These are phyloP conservation scores for Malachius bipustulatus DNA, from an alignment of 2,888 invertebrate genomes.

Conservation along the genomic window DNA sequence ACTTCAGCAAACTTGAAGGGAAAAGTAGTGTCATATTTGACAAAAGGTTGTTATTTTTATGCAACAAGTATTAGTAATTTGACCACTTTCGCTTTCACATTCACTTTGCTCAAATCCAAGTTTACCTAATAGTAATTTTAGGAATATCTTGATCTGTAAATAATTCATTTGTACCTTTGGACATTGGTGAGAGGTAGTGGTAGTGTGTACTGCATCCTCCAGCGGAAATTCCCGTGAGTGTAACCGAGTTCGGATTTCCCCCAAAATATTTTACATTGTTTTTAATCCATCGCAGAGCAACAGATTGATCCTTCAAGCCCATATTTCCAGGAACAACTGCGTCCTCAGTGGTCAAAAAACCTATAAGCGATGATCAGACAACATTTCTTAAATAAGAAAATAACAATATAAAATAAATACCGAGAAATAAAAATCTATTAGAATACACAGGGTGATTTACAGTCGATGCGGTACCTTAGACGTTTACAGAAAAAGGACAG, in stretches of 20 bases:
- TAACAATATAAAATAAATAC: no score
- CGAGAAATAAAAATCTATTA: constrained; percentile 5
- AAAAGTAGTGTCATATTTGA: no score
- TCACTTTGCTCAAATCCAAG: no score
- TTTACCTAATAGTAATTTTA: no score
- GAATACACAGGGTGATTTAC: no score
- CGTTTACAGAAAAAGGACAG: no score
- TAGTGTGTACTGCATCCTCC: constrained; percentile 33
- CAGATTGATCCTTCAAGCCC: constrained; percentile 32
- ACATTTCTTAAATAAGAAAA: not conserved
- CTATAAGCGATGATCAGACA: constrained; percentile 18
- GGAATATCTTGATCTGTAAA: no score
- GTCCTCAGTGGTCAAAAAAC: constrained; percentile 33
- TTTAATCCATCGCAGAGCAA: constrained; percentile 32
- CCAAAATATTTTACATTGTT: constrained; percentile 32
- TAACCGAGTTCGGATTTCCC: constrained; percentile 32
- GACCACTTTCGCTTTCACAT: no score
- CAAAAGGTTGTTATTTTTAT: no score
- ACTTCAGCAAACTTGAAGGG: no score
- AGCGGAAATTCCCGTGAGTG: constrained; percentile 32
- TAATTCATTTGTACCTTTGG: constrained; percentile 26
- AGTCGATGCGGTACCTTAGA: no score
- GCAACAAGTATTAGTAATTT: no score
- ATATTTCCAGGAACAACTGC: constrained; percentile 31
- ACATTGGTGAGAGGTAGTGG: constrained; percentile 31